Evolutionary conservation across 2,888 invertebrate species (phyloP), one percentile per base, ranked within the genome.

Genomic region (Drosophila koepferae): DNA sequence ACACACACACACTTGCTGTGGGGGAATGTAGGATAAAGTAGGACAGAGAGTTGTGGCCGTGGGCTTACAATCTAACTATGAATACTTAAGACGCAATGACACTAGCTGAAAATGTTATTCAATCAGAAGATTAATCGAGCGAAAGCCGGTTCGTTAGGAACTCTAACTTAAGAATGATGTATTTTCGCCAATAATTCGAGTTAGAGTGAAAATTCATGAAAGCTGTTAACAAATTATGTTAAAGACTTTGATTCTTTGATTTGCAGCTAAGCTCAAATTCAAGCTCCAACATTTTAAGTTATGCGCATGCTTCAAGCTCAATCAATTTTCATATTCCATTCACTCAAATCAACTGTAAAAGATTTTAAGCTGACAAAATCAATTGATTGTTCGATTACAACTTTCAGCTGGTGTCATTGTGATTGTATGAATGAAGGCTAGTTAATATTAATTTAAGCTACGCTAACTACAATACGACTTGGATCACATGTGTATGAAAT

Each of bases 401-500:
- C 43, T 65, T 66, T 71, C 60, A 60, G 67, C 62, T 67, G 43
- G 60, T 78, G 71, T 67, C 74, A 62, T 71, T 75, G 71, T 63
- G 34, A 53, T 36, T 67, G 48, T 58, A 46, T 62, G 68, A 75
- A 79, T 73, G 80, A 74, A 72, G 73, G 80, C 78, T 79, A 82
- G 59, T 81, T 80, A 72, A 84, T 64, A 85, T 81, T 81, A 85
- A 86, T 82, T 77, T 86, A 86, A 72, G 72, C 84, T 88, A 88
- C 66, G 71, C 82, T 90, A 91, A 77, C 88, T 90, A 91, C 81
- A 91, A 89, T 91, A 91, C 90, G 91, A 91, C 91, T 91, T 90
- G 91, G 90, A 91, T 91, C 91, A 91, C 91, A 91, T 91, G 82
- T 89, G 87, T 81, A 81, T 85, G 79, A 76, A 81, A 81, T 81